Base-by-base conservation (phyloP, 92 coral and sea anemone species). In the Porites cylindrica region DNA sequence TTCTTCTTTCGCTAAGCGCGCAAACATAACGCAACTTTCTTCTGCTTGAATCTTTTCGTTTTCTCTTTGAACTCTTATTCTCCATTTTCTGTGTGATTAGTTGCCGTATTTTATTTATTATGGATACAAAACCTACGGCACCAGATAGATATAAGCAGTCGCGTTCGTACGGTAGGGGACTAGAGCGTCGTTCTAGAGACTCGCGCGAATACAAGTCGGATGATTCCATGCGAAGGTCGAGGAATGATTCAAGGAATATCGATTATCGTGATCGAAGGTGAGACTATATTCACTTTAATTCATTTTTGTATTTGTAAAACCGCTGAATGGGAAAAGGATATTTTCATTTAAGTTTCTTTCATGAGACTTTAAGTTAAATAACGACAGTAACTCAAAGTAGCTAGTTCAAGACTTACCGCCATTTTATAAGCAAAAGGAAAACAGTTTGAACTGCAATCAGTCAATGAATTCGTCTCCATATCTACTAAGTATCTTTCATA, bases 181-280 rank as follows among this genome's bases (percentile, higher is more conserved):
- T 72, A 8, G 19, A 47, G 20, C 81, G 65, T 20, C 12, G 47
- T 74, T 83, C 87, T 10, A 73, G 69, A 52, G 87, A 83, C 17
- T 62, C 87, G 53, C 73, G 87, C 76, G 81, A 64, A 20, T 23
- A 73, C 64, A 83, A 62, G 77, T 24, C 66, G 18, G 87, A 64
- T 6, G 17, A 58, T 72, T 82, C 84, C 66, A 16, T 11, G 59
- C 86, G 80, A 7, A 64, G 72, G 73, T 60, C 79, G 21, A 75
- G 32, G 74, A 75, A 83, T 8, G 52, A 75, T 72, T 80, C 73
- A 11, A 80, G 75, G 75, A 51, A 51, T 52, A 6, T n/a, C 16
- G 73, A 65, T 52, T 20, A 17, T 51, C 72, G 69, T 8, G 63
- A n/a, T 26, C 6, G 59, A 71, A 72, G 78, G 86, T 70, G 71